Conservation (phyloP, 2,888 invertebrate genomes). For the Phymatocera aterrima region DNA sequence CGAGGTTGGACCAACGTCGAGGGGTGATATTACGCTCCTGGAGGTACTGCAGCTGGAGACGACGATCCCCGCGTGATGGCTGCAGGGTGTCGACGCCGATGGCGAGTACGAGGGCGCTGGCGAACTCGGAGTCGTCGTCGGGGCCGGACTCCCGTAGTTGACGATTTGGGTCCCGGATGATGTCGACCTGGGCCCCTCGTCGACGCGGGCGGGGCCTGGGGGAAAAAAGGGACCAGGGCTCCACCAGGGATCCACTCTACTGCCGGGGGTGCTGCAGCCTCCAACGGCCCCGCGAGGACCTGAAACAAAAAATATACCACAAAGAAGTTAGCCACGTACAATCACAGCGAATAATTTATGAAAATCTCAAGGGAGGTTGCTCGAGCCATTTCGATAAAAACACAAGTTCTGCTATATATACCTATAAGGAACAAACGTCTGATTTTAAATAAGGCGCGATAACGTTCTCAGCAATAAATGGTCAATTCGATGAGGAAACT, state of each 20-base stretch:
- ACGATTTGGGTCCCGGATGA: conserved; percentile 57
- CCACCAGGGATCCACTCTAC: conserved; percentile 74
- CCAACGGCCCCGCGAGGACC: conserved; percentile 74
- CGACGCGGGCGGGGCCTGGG: conserved; percentile 69
- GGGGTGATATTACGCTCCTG: conserved; percentile 31
- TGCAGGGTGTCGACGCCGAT: conserved; percentile 36
- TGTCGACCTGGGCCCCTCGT: conserved; percentile 68
- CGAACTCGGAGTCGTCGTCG: conserved; percentile 50
- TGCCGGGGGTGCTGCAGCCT: conserved; percentile 73
- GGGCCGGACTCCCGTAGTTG: conserved; percentile 54
- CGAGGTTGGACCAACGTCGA: conserved; percentile 35
- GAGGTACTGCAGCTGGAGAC: conserved; percentile 36
- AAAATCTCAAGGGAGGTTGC: not conserved
- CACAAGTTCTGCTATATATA: too few species aligned
- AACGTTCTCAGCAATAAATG: too few species aligned
- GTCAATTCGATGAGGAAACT: too few species aligned
- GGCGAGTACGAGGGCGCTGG: conserved; percentile 39
- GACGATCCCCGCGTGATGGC: conserved; percentile 33
- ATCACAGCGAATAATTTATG: not conserved
- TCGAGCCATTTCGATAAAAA: too few species aligned
- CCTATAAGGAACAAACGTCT: too few species aligned
- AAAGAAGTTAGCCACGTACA: conserved; percentile 1
- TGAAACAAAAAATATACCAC: conserved; percentile 57
- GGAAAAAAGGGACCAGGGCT: conserved; percentile 70
- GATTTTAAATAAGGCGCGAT: too few species aligned